These are phyloP conservation scores for Zaprionus kolodkinae DNA, from an alignment of 1,140 invertebrate genomes.

Conservation along the genomic window DNA sequence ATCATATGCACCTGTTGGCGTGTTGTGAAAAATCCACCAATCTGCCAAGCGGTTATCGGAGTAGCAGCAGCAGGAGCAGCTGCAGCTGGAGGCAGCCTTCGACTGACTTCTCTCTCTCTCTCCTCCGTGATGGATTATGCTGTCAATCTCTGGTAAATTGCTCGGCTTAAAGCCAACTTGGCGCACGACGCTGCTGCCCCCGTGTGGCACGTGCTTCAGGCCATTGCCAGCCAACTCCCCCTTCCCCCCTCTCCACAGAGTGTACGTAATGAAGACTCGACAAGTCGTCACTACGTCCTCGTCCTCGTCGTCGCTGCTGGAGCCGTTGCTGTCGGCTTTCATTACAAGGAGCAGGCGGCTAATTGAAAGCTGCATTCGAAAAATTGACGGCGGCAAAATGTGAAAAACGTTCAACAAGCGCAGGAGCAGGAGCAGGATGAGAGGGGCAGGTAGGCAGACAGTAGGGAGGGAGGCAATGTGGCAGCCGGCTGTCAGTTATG, in stretches of 20 bases:
- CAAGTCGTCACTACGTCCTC: slow-evolving; percentile 62
- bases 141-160: slow-evolving; percentile 80
- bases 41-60: slow-evolving; percentile 5
- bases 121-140: slow-evolving; percentile 77
- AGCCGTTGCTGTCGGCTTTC: slow-evolving; percentile 64
- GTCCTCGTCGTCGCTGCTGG: slow-evolving; percentile 45
- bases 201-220: slow-evolving; percentile 68
- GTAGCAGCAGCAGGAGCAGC: not conserved
- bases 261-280: slow-evolving; percentile 40
- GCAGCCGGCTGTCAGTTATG: slow-evolving; percentile 59
- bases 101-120: too few relatives aligned
- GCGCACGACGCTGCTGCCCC: slow-evolving; percentile 33
- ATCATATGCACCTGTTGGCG: slow-evolving; percentile 44
- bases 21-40: slow-evolving; percentile 39
- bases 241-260: not conserved
- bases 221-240: not conserved
- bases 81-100: not conserved
- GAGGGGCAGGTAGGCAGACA: slow-evolving; percentile 1
- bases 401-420: slow-evolving; percentile 49
- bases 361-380: slow-evolving; percentile 79
- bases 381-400: slow-evolving; percentile 60
- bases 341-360: slow-evolving; percentile 78
- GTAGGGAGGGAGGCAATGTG: slow-evolving; percentile 13
- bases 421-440: slow-evolving; percentile 3
- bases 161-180: slow-evolving; percentile 67